Conservation (phyloP, 2,113 vertebrate species). For the Prinia subflava region DNA sequence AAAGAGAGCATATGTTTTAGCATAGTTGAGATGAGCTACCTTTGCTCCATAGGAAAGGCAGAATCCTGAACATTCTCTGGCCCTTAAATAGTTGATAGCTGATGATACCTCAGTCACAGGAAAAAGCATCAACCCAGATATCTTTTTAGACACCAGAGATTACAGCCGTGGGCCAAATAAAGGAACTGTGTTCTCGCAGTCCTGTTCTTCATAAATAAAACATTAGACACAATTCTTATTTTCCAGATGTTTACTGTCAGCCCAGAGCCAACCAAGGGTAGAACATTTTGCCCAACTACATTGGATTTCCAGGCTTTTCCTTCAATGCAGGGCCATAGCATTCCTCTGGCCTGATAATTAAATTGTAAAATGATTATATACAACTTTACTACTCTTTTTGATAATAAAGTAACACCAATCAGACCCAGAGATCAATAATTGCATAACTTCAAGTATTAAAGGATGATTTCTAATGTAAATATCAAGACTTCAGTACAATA, state of each 20-base stretch:
- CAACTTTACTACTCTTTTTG: background rate
- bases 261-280: background rate
- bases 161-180: background rate
- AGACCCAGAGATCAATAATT: background rate
- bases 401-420: background rate
- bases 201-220: background rate
- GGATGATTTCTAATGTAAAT: background rate
- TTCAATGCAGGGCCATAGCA: background rate
- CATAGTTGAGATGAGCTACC: background rate
- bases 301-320: background rate
- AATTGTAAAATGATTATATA: background rate
- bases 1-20: background rate
- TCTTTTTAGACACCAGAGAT: background rate
- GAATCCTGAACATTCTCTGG: background rate
- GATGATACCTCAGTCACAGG: background rate
- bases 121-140: background rate
- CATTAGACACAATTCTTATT: background rate
- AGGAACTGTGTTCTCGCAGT: background rate
- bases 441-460: background rate
- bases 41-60: background rate
- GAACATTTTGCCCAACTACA: background rate
- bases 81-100: background rate
- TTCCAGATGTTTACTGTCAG: background rate
- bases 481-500: background rate
- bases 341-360: background rate